Evolutionary conservation across 2,888 invertebrate genomes (phyloP), one percentile per base, ranked within the genome.

Genomic region (Pachymerium ferrugineum): DNA sequence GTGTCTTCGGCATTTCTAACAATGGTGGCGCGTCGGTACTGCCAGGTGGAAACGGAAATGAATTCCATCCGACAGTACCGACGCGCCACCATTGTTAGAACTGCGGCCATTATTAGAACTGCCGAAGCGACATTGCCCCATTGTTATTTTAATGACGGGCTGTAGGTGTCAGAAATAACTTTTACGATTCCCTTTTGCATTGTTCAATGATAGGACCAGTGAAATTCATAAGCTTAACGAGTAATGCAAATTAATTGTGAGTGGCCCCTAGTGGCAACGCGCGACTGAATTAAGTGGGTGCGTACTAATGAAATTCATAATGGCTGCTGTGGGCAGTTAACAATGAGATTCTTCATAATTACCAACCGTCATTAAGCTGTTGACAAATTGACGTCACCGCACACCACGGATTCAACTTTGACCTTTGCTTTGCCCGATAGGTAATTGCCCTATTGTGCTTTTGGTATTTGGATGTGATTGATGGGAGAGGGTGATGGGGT

Each of bases 191-290:
- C 54, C 54, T 10, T 12, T 54, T 25, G 54, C 54, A 14, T 54
- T 28, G 54, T 54, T 12, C 5, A 12, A 8, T 8, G 25, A 25
- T 54, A 28, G 47, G 54, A 54, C 22, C 22, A 54, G 54, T 54
- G 54, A 54, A 54, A 25, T 54, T 54, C 54, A 54, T 54, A 54
- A 54, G 22, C 54, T 28, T 5, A 25, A 54, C 54, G 54, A 54
- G 54, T 54, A 28, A 54, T 54, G 54, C 54, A 54, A 54, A 54
- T 54, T 54, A 54, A 54, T 54, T 54, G 54, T 54, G 54, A 54
- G 54, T 54, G 28, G 54, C 54, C 54, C 54, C 54, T 25, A 54
- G 54, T 54, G 54, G 54, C 54, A 54, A 54, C 54, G 14, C 54
- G 25, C 54, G 54, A 54, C 54, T 25, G 47, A 47, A 47, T 47